A percentile compares a stretch with the other conserved stretches of the same genome.
These are phyloP conservation scores for Corythornis cristatus DNA, from an alignment of 2,113 vertebrate species.

Conservation along the genomic window DNA sequence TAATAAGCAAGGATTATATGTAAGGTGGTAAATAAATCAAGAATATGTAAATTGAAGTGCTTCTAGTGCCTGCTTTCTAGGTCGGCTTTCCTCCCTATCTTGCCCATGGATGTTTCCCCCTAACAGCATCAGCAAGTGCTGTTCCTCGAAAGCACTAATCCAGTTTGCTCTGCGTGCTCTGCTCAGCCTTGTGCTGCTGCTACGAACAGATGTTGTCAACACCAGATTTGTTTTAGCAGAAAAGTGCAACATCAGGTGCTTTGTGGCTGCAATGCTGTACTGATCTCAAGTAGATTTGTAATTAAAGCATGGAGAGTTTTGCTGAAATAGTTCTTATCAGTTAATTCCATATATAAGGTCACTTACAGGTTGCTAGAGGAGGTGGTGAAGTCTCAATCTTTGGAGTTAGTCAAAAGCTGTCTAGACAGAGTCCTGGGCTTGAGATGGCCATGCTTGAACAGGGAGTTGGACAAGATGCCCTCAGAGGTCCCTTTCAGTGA, in stretches of 20 bases:
- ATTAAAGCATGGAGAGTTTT: neutral
- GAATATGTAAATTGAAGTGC: neutral
- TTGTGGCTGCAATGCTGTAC: neutral
- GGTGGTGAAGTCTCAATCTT: neutral
- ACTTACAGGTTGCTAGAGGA: neutral
- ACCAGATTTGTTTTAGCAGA: conserved; percentile 36
- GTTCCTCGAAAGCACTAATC: neutral
- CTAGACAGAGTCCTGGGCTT: neutral
- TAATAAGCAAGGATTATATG: neutral
- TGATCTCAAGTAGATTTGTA: neutral
- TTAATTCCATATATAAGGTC: neutral
- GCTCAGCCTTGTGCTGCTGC: neutral
- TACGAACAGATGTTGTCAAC: neutral
- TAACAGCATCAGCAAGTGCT: neutral
- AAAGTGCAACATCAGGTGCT: neutral
- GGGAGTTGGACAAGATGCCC: neutral
- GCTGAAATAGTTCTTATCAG: neutral
- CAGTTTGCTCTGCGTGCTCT: neutral
- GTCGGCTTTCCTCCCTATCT: neutral
- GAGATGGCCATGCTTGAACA: neutral
- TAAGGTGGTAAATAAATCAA: neutral
- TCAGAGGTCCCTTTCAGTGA: neutral
- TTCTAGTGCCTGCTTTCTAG: neutral
- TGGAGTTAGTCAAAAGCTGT: neutral
- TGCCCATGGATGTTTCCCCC: neutral